phyloP scores from a whole-genome alignment of 2,797 vertebrate species.

The Typhlichthys subterraneus region DNA sequence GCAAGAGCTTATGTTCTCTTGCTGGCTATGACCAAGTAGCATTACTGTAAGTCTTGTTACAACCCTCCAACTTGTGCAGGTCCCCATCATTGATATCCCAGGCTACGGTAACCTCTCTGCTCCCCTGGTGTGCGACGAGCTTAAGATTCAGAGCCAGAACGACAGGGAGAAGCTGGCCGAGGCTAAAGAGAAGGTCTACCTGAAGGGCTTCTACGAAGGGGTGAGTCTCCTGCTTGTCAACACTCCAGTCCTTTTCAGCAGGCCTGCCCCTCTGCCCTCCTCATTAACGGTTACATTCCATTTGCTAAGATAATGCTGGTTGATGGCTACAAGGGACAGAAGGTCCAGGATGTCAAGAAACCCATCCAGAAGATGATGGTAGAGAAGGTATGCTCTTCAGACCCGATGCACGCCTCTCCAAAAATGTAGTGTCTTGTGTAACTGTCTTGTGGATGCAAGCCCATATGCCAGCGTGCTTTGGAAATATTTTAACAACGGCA shows the following conservation, averaged over 20 bases:
- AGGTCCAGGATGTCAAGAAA: slow-evolving; percentile 96
- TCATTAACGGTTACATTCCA: neutral
- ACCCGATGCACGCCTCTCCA: too few species aligned
- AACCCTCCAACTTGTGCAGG: slow-evolving; percentile 62
- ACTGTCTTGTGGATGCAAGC: too few species aligned
- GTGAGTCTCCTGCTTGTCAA: slow-evolving; percentile 76
- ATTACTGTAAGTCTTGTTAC: neutral
- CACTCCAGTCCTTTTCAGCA: neutral
- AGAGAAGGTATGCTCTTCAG: slow-evolving; percentile 76
- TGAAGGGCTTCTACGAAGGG: slow-evolving; percentile 97
- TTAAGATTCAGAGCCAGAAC: slow-evolving; percentile 98
- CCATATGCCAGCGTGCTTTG: too few species aligned
- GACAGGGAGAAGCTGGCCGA: slow-evolving; percentile 93
- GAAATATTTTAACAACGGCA: too few species aligned
- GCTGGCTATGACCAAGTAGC: too few species aligned
- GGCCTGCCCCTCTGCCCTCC: neutral
- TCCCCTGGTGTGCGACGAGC: slow-evolving; percentile 86
- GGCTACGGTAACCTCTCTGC: slow-evolving; percentile 91
- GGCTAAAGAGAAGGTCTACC: slow-evolving; percentile 94
- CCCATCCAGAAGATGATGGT: slow-evolving; percentile 92
- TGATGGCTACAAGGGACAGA: slow-evolving; percentile 90
- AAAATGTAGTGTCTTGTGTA: too few species aligned
- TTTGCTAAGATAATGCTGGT: slow-evolving; percentile 90
- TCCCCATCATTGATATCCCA: slow-evolving; percentile 95
- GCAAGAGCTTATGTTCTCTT: too few species aligned